phyloP scores from a whole-genome alignment of 2,797 vertebrate genomes.

The Pseudotriccus pelzelni region DNA sequence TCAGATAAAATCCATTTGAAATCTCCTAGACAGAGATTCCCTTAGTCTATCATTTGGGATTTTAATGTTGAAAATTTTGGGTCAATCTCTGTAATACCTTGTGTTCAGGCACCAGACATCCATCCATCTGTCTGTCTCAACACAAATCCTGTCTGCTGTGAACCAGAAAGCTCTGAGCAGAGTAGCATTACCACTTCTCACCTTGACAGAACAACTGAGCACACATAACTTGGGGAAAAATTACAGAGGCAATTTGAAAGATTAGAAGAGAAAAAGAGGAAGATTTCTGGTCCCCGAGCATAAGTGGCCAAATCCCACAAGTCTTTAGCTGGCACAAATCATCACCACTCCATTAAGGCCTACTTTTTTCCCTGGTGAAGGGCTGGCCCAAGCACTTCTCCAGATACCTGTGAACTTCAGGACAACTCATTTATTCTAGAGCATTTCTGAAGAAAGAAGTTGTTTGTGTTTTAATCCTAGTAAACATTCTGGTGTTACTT shows the following conservation, averaged over 20 bases:
- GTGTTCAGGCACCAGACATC: constrained; percentile 32
- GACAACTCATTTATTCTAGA: background rate
- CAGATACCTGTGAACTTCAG: background rate
- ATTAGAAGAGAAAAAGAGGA: constrained; percentile 25
- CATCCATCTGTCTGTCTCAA: constrained; percentile 47
- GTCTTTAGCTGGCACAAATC: background rate
- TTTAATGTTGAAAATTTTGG: constrained; percentile 36
- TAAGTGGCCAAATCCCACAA: constrained; percentile 14
- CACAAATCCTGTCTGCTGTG: constrained; percentile 51
- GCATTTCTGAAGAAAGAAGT: background rate
- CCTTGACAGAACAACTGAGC: constrained; percentile 25
- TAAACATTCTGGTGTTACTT: background rate
- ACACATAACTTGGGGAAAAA: constrained; percentile 18
- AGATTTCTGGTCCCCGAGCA: background rate
- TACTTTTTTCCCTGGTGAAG: background rate
- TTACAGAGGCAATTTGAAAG: constrained; percentile 32
- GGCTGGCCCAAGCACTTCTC: background rate
- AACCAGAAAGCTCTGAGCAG: constrained; percentile 48
- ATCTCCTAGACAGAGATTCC: background rate
- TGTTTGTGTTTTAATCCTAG: background rate
- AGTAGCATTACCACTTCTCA: constrained; percentile 50
- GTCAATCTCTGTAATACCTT: constrained; percentile 20
- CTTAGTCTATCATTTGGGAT: background rate
- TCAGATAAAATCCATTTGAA: constrained; percentile 25
- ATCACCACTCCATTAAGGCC: background rate